Evolutionary conservation across 30 jellyfish, hydroid and myxozoan genomes (phyloP).

Genomic region (Mastigias papua): DNA sequence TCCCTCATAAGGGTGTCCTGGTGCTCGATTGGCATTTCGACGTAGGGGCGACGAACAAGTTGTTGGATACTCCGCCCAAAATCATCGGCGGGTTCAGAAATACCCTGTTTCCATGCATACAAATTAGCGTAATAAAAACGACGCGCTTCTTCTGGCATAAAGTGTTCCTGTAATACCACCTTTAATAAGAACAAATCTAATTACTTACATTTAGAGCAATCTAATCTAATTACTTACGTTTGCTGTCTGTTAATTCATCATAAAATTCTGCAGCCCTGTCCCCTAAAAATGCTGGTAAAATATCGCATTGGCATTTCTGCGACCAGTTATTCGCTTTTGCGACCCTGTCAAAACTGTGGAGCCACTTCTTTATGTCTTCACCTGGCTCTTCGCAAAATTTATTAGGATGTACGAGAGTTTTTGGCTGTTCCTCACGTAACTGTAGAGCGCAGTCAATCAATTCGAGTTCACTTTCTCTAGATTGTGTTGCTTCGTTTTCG

Average conservation of each 20-base stretch:
- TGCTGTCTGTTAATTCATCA: background rate
- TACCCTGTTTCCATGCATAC: slow-evolving; percentile 18
- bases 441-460: background rate
- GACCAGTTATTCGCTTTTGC: slow-evolving; percentile 6
- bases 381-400: no score
- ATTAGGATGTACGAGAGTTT: background rate
- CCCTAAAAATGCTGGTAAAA: background rate
- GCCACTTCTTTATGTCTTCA: no score
- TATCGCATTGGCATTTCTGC: background rate
- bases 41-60: slow-evolving; percentile 34
- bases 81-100: slow-evolving; percentile 28
- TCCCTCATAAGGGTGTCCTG: slow-evolving; percentile 41
- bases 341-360: background rate
- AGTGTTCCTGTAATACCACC: background rate
- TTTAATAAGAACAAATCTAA: background rate
- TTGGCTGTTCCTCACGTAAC: background rate
- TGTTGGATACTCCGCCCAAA: slow-evolving; percentile 34
- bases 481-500: background rate
- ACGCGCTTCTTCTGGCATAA: slow-evolving; percentile 24
- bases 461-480: background rate
- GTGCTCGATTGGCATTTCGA: slow-evolving; percentile 34
- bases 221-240: no score
- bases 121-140: slow-evolving; percentile 32
- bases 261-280: no score
- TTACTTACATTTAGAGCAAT: no score